Base-by-base conservation (phyloP, 2,888 invertebrate genomes). In the Drosophila subsilvestris region DNA sequence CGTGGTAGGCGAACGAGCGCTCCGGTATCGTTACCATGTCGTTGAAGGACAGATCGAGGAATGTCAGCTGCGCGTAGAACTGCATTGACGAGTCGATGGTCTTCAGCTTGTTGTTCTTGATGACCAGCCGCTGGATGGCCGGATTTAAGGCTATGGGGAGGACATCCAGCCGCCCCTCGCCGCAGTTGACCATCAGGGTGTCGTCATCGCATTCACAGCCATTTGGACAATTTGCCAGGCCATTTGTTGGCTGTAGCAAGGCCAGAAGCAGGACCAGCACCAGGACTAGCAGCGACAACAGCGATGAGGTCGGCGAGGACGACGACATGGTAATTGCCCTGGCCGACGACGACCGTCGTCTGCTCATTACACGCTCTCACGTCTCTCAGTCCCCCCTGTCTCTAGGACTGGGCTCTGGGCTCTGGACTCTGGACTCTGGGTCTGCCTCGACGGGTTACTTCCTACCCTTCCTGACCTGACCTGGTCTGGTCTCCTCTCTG, bases 61-160 rank as follows among this genome's bases (percentile, higher is more conserved):
- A 96, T 78, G 95, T 95, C n/a, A 97, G 93, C 81, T 97, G 97
- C 0, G 95, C 95, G 92, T 97, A 97, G 93, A 97, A 97, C 90
- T 96, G 96, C 92, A 97, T 96, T 25, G 97, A 96, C 54, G 96
- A 96, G 92, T 97, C 97, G 78, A 97, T 96, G 17, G 96, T 96
- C 91, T 96, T 97, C 87, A 97, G 97, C 88, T 95, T 95, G 92
- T 97, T 97, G 91, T 96, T 96, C 86, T 95, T 95, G 74, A 97
- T 94, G 80, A 97, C 96, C 86, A 97, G 94, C 60, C 97, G 94
- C 90, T 96, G 96, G 75, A 97, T 97, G 86, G 96, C 96, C 45
- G 98, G 98, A 93, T 98, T 98, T 75, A 98, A 93, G 3, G 97
- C 96, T 88, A 98, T 98, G 71, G 98, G 98, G 72, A 98, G 94